These are phyloP conservation scores for Tachina lurida DNA, from an alignment of 2,888 invertebrate species.

Conservation along the genomic window DNA sequence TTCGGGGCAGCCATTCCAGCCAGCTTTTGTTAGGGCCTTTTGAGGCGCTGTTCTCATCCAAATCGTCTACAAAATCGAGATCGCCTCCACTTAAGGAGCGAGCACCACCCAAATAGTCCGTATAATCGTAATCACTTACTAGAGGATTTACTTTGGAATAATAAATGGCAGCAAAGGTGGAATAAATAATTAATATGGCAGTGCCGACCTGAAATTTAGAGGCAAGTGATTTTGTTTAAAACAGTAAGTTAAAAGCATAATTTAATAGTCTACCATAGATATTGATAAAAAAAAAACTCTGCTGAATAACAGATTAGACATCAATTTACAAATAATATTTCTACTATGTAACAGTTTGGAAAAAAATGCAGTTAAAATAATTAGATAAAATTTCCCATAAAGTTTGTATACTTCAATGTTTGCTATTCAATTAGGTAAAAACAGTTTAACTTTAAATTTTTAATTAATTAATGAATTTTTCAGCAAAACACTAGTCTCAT, in stretches of 20 bases:
- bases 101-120: constrained; percentile 88
- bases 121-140: constrained; percentile 90
- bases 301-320: too few relatives aligned
- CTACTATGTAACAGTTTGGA: too few relatives aligned
- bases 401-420: too few relatives aligned
- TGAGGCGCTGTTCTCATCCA: constrained; percentile 62
- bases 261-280: too few relatives aligned
- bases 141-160: constrained; percentile 94
- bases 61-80: constrained; percentile 81
- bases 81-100: constrained; percentile 85
- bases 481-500: too few relatives aligned
- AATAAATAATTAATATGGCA: constrained; percentile 90
- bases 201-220: constrained; percentile 87
- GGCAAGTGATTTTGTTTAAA: not conserved
- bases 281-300: too few relatives aligned
- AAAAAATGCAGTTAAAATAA: too few relatives aligned
- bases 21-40: constrained; percentile 70
- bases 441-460: too few relatives aligned
- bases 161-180: constrained; percentile 93
- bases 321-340: too few relatives aligned
- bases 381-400: too few relatives aligned
- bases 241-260: not conserved
- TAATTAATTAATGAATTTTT: too few relatives aligned
- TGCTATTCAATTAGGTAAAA: too few relatives aligned
- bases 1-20: constrained; percentile 78